phyloP scores from a whole-genome alignment of 2,888 invertebrate genomes.

The Girardia tigrina region DNA sequence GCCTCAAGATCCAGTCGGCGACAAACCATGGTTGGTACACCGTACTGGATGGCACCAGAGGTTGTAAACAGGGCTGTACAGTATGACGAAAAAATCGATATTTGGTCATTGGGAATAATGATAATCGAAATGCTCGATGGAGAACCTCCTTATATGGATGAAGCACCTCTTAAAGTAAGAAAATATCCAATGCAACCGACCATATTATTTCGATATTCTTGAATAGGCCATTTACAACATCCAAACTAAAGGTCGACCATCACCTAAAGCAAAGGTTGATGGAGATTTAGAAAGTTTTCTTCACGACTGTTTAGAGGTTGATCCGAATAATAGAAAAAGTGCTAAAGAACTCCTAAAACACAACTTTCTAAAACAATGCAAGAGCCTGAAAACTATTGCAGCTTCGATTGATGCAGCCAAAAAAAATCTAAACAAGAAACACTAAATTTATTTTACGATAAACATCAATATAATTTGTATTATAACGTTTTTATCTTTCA shows the following conservation, averaged over 20 bases:
- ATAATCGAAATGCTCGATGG: conserved; percentile 86
- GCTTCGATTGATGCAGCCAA: conserved; percentile 25
- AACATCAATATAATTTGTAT: not conserved
- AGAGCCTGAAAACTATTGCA: conserved; percentile 10
- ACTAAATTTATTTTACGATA: not conserved
- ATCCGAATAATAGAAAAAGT: conserved; percentile 72
- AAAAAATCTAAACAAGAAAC: conserved; percentile 27
- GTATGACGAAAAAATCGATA: conserved; percentile 63
- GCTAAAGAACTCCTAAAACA: conserved; percentile 69
- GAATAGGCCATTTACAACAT: conserved; percentile 70
- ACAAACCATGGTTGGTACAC: conserved; percentile 54
- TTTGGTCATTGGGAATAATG: conserved; percentile 66
- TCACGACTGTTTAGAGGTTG: conserved; percentile 71
- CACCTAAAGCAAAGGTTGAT: conserved; percentile 63
- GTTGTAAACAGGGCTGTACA: conserved; percentile 53
- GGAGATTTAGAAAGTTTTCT: conserved; percentile 56
- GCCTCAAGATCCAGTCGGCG: conserved; percentile 61
- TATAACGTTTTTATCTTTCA: not conserved
- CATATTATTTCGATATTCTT: too few species aligned
- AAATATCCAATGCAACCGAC: too few species aligned
- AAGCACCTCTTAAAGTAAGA: conserved; percentile 62
- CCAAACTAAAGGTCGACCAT: conserved; percentile 74
- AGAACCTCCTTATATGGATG: conserved; percentile 79
- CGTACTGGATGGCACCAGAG: conserved; percentile 90
- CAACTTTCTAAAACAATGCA: conserved; percentile 31